Evolutionary conservation across 2,888 invertebrate genomes (phyloP), one percentile per base, ranked within the genome.

Genomic region (Lepidochrysops patricia): DNA sequence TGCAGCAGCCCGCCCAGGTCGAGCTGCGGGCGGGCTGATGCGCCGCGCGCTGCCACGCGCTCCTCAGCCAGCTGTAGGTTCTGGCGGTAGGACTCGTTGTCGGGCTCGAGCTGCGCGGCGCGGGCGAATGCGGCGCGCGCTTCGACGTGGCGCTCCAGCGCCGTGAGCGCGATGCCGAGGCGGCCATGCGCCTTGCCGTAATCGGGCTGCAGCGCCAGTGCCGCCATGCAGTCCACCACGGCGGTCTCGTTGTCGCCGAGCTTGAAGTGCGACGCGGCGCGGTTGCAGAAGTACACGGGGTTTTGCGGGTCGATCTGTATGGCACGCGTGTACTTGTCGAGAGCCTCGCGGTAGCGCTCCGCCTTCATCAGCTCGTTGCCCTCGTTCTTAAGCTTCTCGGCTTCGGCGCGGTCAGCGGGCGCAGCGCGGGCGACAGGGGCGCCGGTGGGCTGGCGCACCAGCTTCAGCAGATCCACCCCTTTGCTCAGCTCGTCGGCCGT

Each of bases 171-270:
- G 60, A 97, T 79, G 83, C 96, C 98, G 78, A 98, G 92, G 62
- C 98, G 92, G 1, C 97, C 97, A 82, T 97, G 98, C 3, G 98
- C 98, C 87, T 99, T 98, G 70, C 97, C 94, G 82, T 99, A 99
- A 63, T 92, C 92, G 0, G 97, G 94, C 80, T 99, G 98, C 68
- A 98, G 92, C 32, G 92, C 91, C 60, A 99, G 90, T 4, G 99
- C 98, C 50, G 93, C 93, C 70, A 95, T 93, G 79, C 98, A 98
- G 83, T 99, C 99, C 58, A 93, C 92, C 58, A 99, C 94, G 9
- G 98, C 97, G 63, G 93, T 91, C 61, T 93, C 91, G 74, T 97
- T 94, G 72, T 96, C 93, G 57, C 95, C 95, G 66, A 98, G 85
- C 76, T 97, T 97, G 76, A 96, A 98, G 78, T 95, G 94, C 0